Base-by-base conservation (phyloP, 2,888 invertebrate species). In the Lithodes maja region DNA sequence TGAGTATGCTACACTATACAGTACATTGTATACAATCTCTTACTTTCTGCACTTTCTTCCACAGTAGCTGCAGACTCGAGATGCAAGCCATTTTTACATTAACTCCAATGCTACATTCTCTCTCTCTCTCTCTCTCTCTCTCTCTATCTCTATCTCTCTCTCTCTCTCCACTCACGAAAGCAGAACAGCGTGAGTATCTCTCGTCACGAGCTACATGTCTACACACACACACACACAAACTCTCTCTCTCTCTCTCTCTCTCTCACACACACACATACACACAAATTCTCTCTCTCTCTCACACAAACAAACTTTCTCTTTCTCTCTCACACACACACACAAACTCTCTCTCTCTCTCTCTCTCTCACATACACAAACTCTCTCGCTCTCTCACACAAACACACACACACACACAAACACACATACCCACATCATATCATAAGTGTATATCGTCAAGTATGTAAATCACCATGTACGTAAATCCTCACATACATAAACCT, bases 271-370 rank as follows among this genome's bases (percentile, higher is more conserved):
- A 9, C 2, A 33, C 12, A 74, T 17, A 75, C 9, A 33, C 49
- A 17, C 17, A 75, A 9, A 75, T 33, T 17, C n/a, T 15, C 3
- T 74, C n/a, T 74, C 9, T 15, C n/a, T 74, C 1, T 74, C 33
- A 17, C 61, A 61, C 3, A 7, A 61, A 3, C 3, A 61, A 61
- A 12, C 61, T 74, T n/a, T 74, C n/a, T 5, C n/a, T n/a, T n/a
- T 12, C 61, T 61, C 61, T 7, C 61, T 7, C 61, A 61, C 61
- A 5, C 12, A 7, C 61, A 61, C 61, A n/a, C 61, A n/a, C 61
- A 33, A 17, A 17, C 80, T 80, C 80, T 80, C 80, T 80, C 55
- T 80, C 80, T 80, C 80, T 80, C 80, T 80, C 80, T 80, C 55
- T 80, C 80, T 80, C 80, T 68, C 81, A 61, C 81, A 49, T 49